Evolutionary conservation across 2,888 invertebrate genomes (phyloP).

Genomic region (Hylaea fasciaria): DNA sequence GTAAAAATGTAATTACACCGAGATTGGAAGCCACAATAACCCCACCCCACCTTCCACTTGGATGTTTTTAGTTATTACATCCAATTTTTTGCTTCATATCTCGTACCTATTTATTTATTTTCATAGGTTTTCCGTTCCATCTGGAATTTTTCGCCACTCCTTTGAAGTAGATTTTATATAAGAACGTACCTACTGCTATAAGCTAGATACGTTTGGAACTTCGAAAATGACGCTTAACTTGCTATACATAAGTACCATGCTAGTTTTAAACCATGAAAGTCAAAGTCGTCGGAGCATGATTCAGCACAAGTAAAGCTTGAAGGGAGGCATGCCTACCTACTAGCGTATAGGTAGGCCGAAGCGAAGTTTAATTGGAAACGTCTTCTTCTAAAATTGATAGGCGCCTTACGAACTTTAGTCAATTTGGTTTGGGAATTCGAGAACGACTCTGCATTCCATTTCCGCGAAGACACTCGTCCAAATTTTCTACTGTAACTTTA

Average conservation of each 20-base stretch:
- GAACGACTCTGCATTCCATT: slow-evolving; percentile 59
- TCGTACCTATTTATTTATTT: not conserved
- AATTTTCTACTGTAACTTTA: slow-evolving; percentile 47
- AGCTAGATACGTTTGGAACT: no score
- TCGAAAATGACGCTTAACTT: no score
- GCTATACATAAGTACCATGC: no score
- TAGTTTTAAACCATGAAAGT: not conserved
- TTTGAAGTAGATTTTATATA: no score
- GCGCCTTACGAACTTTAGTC: slow-evolving; percentile 66
- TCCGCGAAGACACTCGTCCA: slow-evolving; percentile 54
- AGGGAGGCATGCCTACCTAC: no score
- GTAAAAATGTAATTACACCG: slow-evolving; percentile 27
- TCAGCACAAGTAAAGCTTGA: not conserved
- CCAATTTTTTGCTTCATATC: slow-evolving; percentile 7
- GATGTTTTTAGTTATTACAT: slow-evolving; percentile 14
- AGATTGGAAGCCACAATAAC: slow-evolving; percentile 21
- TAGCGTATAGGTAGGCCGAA: slow-evolving; percentile 24
- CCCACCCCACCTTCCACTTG: slow-evolving; percentile 11
- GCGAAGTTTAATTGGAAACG: slow-evolving; percentile 80
- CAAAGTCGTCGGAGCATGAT: not conserved
- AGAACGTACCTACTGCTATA: no score
- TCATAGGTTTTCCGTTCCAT: no score
- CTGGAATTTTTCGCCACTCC: no score
- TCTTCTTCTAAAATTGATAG: slow-evolving; percentile 74
- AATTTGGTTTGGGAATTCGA: slow-evolving; percentile 68